Evolutionary conservation across 2,888 invertebrate genomes (phyloP), one percentile per base, ranked within the genome.

Genomic region (Stegana nigrithorax): DNA sequence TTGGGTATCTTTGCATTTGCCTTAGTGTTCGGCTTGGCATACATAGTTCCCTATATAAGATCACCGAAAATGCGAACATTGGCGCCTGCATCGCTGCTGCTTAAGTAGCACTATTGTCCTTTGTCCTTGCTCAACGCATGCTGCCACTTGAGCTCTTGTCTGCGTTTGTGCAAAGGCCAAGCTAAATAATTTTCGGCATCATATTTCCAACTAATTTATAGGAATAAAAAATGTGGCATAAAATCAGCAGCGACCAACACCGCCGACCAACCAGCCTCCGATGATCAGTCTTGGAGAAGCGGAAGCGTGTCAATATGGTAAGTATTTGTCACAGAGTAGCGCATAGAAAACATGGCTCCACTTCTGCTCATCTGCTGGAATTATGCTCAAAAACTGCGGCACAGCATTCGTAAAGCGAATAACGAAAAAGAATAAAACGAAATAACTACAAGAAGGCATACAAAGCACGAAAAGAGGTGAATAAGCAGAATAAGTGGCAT

Each of bases 1-100:
- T 10, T 36, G n/a, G 10, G 12, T 36, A 3, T 3, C 4, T n/a
- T 10, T 36, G 36, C 2, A n/a, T 36, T 1, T 5, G 36, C n/a
- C 2, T 2, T 32, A 2, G 32, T 32, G 4, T 3, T 12, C 1
- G 47, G 10, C 7, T 23, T 21, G n/a, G 23, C n/a, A 19, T 8
- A 2, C 23, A 21, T 47, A 47, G 12, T 8, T 42, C 42, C 42
- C 42, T 42, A 4, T 14, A 42, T n/a, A n/a, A 42, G 42, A 42
- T n/a, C 14, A 3, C 25, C 1, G 60, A 56, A 32, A 14, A 32
- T 59, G 53, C 27, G 47, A n/a, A n/a, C 64, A 63, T 62, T 76
- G 75, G 79, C 81, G 75, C 80, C 75, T n/a, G n/a, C n/a, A n/a
- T n/a, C n/a, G 66, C 62, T 64, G 66, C 73, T 69, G 67, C 76